Base-by-base conservation (phyloP, 2,888 invertebrate species). In the Eupithecia centaureata region DNA sequence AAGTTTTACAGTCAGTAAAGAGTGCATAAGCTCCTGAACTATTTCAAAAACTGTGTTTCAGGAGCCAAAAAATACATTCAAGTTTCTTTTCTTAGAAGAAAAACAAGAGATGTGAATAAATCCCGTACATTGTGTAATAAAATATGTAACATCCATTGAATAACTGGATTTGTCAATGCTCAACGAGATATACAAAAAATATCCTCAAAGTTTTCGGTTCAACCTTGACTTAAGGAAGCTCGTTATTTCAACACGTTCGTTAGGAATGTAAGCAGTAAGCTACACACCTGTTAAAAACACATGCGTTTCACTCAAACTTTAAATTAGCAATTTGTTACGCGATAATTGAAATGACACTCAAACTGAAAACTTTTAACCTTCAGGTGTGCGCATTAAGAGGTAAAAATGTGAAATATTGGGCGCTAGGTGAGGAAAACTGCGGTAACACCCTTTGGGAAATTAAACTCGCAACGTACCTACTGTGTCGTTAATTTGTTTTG, bases 401-500 rank as follows among this genome's bases (percentile, higher is more conserved):
- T 81, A 79, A 82, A 79, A 79, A 77, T 71, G 82, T 81, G 79
- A 82, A 82, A 81, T 78, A 78, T 74, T 66, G 51, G 69, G 70
- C 58, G 73, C 72, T 79, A 79, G 79, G 81, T 76, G 79, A 81
- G 80, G 82, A 84, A 83, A 84, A 85, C 82, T 82, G 85, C 77
- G 82, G 79, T 75, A 76, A 32, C 80, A 82, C 82, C 91, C 90
- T 80, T 76, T 86, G 92, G 92, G 92, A 92, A 92, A 92, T 92
- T 89, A 89, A 90, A 90, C 87, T 86, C 82, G 78, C 78, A 76
- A 78, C 77, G 79, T 80, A 78, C 79, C 30, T 52, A 27, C 52
- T 57, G 0, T 75, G 86, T 82, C 82, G 82, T 86, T 91, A 90
- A 91, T 90, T 87, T 86, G 88, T 88, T 88, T 85, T 86, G 87